Conservation (phyloP, 2,888 invertebrate genomes). For the Diarsia rubi region DNA sequence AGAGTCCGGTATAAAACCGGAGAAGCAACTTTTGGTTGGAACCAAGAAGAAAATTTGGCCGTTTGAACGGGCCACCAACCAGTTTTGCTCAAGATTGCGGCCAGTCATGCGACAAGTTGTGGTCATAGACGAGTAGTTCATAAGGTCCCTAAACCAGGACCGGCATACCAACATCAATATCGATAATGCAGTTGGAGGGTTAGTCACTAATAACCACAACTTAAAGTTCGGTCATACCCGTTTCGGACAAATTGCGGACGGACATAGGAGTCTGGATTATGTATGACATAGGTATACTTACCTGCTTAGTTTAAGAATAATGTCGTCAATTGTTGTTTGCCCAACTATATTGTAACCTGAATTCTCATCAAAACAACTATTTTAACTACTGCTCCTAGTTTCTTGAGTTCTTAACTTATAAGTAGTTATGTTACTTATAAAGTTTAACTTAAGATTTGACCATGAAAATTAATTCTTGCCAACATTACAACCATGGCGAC, state of each 20-base stretch:
- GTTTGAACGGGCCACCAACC: background rate
- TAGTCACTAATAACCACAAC: too few species aligned
- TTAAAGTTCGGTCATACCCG: background rate
- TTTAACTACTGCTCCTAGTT: background rate
- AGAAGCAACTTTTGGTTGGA: background rate
- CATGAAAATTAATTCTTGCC: conserved; percentile 24
- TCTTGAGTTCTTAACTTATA: conserved; percentile 4
- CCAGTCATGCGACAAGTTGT: background rate
- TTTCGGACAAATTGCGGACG: background rate
- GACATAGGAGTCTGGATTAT: background rate
- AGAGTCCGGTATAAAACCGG: background rate
- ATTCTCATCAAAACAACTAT: background rate
- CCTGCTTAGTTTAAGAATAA: background rate
- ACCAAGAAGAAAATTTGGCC: background rate
- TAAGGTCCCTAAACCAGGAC: background rate
- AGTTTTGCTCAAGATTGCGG: background rate
- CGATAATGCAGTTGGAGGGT: too few species aligned
- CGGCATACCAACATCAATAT: background rate
- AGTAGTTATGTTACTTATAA: too few species aligned
- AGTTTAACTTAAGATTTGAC: conserved; percentile 19
- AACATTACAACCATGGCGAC: conserved; percentile 20
- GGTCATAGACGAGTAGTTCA: background rate
- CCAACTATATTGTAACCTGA: background rate
- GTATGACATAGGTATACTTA: too few species aligned
- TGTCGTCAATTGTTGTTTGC: background rate